A percentile compares a stretch with the other conserved stretches of the same genome.
phyloP scores from a whole-genome alignment of 2,113 vertebrate species.

The Cyanoramphus novaezelandiae region DNA sequence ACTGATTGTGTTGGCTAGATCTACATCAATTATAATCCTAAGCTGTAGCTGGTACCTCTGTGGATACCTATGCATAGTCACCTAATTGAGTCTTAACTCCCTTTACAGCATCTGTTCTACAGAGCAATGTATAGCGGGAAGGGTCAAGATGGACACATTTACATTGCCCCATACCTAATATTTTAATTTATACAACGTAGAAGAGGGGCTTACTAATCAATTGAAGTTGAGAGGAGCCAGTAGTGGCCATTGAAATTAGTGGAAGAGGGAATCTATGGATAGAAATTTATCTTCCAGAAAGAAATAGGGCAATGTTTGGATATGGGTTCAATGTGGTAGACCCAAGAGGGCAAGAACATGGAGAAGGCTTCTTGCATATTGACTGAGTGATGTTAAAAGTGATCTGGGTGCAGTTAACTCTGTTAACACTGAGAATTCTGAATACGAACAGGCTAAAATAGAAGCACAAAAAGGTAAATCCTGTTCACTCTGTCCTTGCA shows the following conservation, averaged over 20 bases:
- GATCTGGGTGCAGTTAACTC: not conserved
- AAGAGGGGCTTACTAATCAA: not conserved
- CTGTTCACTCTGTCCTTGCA: not conserved
- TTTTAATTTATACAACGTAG: not conserved
- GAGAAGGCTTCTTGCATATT: not conserved
- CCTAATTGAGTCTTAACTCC: not conserved
- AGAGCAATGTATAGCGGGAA: fast-evolving
- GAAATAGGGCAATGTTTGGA: not conserved
- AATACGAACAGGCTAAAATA: not conserved
- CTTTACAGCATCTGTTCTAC: not conserved
- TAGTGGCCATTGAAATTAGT: not conserved
- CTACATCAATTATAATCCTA: not conserved
- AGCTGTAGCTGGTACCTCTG: not conserved
- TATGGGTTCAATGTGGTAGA: not conserved
- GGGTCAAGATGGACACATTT: fast-evolving
- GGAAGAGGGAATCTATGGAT: not conserved
- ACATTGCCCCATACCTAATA: not conserved
- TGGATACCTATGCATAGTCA: not conserved
- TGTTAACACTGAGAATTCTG: not conserved
- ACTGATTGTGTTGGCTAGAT: not conserved
- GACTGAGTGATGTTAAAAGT: not conserved
- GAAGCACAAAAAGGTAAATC: not conserved
- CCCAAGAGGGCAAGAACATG: not conserved
- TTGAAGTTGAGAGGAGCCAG: not conserved
- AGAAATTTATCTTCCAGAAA: not conserved